A percentile compares a stretch with the other conserved stretches of the same genome.
phyloP scores from a whole-genome alignment of 64 coral and sea anemone species.

The Montipora capricornis region DNA sequence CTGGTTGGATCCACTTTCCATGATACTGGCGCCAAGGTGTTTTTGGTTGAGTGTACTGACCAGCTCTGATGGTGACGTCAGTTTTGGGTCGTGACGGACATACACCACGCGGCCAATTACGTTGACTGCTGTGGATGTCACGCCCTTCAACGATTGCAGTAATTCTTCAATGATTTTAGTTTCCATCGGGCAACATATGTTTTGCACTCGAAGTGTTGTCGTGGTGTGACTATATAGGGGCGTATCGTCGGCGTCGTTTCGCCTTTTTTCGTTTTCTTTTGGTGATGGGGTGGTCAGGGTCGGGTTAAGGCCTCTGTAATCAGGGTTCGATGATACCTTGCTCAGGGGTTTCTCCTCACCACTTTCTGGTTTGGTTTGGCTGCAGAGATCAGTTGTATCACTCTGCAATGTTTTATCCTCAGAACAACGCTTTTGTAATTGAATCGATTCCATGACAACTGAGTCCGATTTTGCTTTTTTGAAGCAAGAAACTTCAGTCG shows the following conservation, averaged over 20 bases:
- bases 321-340: background rate
- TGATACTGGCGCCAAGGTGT: conserved; percentile 90
- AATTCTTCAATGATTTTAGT: conserved; percentile 78
- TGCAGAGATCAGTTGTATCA: too few species aligned
- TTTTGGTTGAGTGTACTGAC: conserved; percentile 77
- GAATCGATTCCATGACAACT: too few species aligned
- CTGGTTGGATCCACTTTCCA: conserved; percentile 81
- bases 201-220: conserved; percentile 95
- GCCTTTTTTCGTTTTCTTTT: background rate
- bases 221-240: conserved; percentile 17
- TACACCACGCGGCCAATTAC: conserved; percentile 91
- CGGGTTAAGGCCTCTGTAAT: conserved; percentile 7
- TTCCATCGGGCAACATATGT: conserved; percentile 96
- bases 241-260: background rate
- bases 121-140: conserved; percentile 80
- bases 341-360: background rate
- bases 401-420: too few species aligned
- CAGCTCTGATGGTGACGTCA: conserved; percentile 76
- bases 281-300: background rate
- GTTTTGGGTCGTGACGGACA: conserved; percentile 86
- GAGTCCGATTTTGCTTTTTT: too few species aligned
- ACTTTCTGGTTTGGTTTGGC: background rate
- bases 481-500: background rate
- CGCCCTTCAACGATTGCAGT: conserved; percentile 75
- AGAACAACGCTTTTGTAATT: too few species aligned